Conservation (phyloP, 2,888 invertebrate species). For the Cinara cedri region DNA sequence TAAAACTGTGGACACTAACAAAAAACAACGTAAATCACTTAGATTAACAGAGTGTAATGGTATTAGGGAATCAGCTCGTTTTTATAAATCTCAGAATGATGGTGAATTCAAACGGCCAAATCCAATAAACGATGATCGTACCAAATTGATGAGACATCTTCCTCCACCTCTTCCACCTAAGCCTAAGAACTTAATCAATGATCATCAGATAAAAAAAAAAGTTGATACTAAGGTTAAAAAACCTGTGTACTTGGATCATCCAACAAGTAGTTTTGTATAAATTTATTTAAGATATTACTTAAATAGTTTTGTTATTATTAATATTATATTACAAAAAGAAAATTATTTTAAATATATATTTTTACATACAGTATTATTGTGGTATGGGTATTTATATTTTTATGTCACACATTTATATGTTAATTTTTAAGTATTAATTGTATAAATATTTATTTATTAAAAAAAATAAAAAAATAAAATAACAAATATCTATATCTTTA, state of each 20-base stretch:
- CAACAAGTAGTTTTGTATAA: constrained; percentile 72
- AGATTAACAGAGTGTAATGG: constrained; percentile 33
- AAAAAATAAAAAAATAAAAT: neutral
- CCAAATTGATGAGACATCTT: constrained; percentile 33
- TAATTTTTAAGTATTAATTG: constrained; percentile 24
- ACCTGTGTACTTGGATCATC: constrained; percentile 68
- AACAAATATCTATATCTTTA: constrained; percentile 39
- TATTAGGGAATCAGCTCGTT: constrained; percentile 15
- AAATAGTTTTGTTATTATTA: constrained; percentile 11
- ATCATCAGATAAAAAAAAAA: constrained; percentile 43
- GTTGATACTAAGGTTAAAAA: constrained; percentile 52
- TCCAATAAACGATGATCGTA: constrained; percentile 24
- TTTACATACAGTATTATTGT: constrained; percentile 50
- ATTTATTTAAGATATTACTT: neutral
- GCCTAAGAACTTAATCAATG: constrained; percentile 69
- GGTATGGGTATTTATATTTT: constrained; percentile 51
- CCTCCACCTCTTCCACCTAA: constrained; percentile 79
- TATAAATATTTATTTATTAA: constrained; percentile 23
- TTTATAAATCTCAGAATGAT: constrained; percentile 43
- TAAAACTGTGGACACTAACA: constrained; percentile 63
- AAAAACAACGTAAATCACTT: constrained; percentile 63
- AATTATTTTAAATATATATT: constrained; percentile 44
- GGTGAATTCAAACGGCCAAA: constrained; percentile 46
- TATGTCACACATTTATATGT: constrained; percentile 53
- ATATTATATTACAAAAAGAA: constrained; percentile 33